phyloP scores from a whole-genome alignment of 2,797 vertebrate genomes.

The Platalea minor region DNA sequence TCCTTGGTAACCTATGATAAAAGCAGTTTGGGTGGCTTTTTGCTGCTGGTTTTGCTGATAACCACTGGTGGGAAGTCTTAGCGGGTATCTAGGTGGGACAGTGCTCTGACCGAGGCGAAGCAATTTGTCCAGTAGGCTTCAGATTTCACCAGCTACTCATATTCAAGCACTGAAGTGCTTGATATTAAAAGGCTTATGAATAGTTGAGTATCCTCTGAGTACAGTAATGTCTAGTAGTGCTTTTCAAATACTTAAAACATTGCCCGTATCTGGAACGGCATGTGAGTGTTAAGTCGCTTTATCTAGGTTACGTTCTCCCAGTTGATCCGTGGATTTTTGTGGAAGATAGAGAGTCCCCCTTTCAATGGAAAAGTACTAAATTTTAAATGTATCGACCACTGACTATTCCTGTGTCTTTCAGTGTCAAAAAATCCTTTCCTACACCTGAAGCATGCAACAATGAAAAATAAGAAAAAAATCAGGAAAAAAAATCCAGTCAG shows the following conservation, averaged over 20 bases:
- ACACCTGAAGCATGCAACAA: slow-evolving; percentile 81
- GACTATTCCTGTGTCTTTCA: slow-evolving; percentile 48
- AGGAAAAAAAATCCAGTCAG: slow-evolving; percentile 83
- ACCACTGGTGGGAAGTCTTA: background rate
- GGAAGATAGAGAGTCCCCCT: background rate
- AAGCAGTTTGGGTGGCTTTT: background rate
- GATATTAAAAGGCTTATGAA: background rate
- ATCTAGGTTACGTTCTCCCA: background rate
- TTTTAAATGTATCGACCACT: background rate
- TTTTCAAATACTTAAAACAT: background rate
- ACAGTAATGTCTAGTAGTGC: background rate
- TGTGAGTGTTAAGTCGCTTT: background rate
- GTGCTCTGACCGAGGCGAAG: background rate
- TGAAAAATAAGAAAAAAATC: slow-evolving; percentile 83
- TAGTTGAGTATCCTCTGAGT: background rate
- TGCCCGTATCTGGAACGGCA: background rate
- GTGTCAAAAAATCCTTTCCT: slow-evolving; percentile 85
- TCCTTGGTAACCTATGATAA: background rate
- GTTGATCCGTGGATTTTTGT: background rate
- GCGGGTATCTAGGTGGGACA: accelerated
- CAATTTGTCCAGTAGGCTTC: background rate
- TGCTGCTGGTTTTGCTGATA: background rate
- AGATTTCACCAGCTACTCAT: background rate
- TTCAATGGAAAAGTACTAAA: background rate
- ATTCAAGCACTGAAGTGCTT: background rate